These are phyloP conservation scores for Pammene fasciana DNA, from an alignment of 2,888 invertebrate species.

Conservation along the genomic window DNA sequence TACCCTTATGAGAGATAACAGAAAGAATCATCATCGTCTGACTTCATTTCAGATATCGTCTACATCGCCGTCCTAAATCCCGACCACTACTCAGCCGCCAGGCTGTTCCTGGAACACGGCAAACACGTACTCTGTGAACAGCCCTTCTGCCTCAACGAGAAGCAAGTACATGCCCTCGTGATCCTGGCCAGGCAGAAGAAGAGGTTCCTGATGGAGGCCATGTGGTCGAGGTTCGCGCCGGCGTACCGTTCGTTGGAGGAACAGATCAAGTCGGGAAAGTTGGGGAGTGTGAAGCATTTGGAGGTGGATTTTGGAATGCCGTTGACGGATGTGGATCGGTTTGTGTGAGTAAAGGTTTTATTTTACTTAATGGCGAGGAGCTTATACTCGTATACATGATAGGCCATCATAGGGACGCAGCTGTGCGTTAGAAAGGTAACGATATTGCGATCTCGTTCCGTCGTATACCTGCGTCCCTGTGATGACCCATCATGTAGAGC, in stretches of 20 bases:
- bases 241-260: constrained; percentile 87
- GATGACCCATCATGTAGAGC: no score
- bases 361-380: no score
- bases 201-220: constrained; percentile 92
- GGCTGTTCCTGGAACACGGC: constrained; percentile 89
- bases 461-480: no score
- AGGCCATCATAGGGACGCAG: no score
- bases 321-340: constrained; percentile 65
- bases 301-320: constrained; percentile 87
- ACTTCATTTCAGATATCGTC: constrained; percentile 87
- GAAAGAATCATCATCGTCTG: no score
- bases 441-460: no score
- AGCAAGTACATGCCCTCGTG: constrained; percentile 88
- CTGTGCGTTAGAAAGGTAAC: no score
- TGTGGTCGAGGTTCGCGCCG: constrained; percentile 94
- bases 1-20: no score
- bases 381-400: no score
- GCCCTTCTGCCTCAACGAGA: constrained; percentile 91
- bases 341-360: constrained; percentile 53
- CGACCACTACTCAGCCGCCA: constrained; percentile 87
- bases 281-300: constrained; percentile 88
- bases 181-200: constrained; percentile 87
- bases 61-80: constrained; percentile 92
- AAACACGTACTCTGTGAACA: constrained; percentile 96
- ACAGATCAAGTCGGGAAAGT: constrained; percentile 84